A percentile compares a stretch with the other conserved stretches of the same genome.
These are phyloP conservation scores for Boloria selene DNA, from an alignment of 2,888 invertebrate species.

Conservation along the genomic window DNA sequence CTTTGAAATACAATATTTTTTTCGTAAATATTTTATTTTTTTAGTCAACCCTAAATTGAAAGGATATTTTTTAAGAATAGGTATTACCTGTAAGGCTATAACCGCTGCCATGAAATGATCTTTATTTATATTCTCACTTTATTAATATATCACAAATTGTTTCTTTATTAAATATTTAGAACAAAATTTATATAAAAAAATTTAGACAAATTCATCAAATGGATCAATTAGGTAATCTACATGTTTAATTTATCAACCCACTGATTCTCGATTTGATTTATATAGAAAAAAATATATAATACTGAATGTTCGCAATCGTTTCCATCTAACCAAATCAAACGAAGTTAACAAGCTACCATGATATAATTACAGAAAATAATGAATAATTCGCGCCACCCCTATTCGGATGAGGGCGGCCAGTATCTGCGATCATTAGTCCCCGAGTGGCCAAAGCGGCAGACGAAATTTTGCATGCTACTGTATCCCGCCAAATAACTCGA, in stretches of 20 bases:
- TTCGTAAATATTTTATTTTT: neutral
- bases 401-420: conserved; percentile 53
- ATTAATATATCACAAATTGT: no score
- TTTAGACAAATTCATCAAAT: no score
- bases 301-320: no score
- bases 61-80: neutral
- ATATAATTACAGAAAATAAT: conserved; percentile 18
- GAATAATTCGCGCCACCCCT: conserved; percentile 56
- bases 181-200: no score
- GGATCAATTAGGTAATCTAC: no score
- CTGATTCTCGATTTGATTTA: no score
- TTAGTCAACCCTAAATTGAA: neutral
- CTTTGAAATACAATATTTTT: neutral
- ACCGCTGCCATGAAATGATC: no score
- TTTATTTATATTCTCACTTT: no score
- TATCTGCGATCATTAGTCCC: conserved; percentile 73
- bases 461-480: conserved; percentile 74
- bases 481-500: conserved; percentile 54
- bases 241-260: no score
- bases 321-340: neutral
- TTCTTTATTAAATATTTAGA: no score
- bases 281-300: no score
- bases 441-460: conserved; percentile 57
- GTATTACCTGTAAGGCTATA: no score
- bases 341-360: neutral